A percentile compares a stretch with the other conserved stretches of the same genome.
phyloP scores from a whole-genome alignment of 2,797 vertebrate genomes.

The Acipenser ruthenus region DNA sequence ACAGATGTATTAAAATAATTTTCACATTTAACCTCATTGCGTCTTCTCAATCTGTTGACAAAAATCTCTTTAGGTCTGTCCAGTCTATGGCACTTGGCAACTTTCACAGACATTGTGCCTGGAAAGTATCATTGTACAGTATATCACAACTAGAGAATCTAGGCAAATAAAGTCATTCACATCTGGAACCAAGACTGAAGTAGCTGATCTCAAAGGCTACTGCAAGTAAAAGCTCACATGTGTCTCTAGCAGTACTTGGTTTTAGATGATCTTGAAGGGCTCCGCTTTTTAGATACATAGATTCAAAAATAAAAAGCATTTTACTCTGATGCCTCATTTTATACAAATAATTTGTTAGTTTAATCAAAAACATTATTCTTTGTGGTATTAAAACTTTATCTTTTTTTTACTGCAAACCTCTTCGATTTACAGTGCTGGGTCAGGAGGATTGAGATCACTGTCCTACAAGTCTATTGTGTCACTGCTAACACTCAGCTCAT shows the following conservation, averaged over 20 bases:
- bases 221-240: constrained; percentile 12
- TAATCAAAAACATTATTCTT: not conserved
- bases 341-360: too few relatives aligned
- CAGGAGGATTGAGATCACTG: constrained; percentile 5
- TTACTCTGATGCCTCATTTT: too few relatives aligned
- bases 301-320: too few relatives aligned
- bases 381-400: not conserved
- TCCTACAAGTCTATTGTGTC: constrained; percentile 83
- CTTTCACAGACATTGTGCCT: constrained; percentile 5
- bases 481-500: constrained; percentile 76
- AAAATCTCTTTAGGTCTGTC: too few relatives aligned
- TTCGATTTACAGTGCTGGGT: not conserved
- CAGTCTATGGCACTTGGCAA: constrained; percentile 41
- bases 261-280: too few relatives aligned
- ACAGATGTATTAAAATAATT: too few relatives aligned
- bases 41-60: too few relatives aligned
- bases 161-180: not conserved
- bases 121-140: not conserved
- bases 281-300: too few relatives aligned
- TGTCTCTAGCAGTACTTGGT: not conserved
- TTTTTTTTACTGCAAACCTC: not conserved
- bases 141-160: not conserved
- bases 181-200: not conserved
- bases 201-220: not conserved
- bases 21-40: too few relatives aligned